Evolutionary conservation across 2,888 invertebrate genomes (phyloP), one percentile per base, ranked within the genome.

Genomic region (Drosophila parthenogenetica): DNA sequence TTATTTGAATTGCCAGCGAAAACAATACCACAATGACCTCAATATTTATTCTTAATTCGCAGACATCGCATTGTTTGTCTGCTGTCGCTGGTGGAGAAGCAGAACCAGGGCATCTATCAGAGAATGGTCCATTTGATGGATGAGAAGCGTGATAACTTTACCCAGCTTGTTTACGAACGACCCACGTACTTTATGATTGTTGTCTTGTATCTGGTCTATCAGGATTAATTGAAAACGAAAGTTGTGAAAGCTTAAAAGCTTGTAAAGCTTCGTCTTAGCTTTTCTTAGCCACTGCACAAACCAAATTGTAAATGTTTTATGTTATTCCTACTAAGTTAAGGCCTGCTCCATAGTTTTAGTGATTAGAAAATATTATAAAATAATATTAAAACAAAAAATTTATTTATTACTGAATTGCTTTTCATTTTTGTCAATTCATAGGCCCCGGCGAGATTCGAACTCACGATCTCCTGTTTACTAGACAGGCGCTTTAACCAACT

Each of bases 401-500:
- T 32, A 13, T n/a, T n/a, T 13, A 7, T 14, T 37, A 22, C 11
- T 58, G 16, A 40, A 32, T 10, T 25, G 37, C 37, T 8, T 29
- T 29, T 29, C 7, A 13, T 32, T 0, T 11, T 2, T 14, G 14
- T 17, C 49, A 50, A 43, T 43, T 14, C 49, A 2, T 13, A 85
- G 90, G 90, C 90, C 90, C 90, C 91, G 91, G 83, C 90, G 90
- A 90, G 91, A 90, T 91, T 91, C 90, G 90, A 91, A 91, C 90
- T 91, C 91, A 87, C 83, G 90, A 91, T 91, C 91, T 90, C 90
- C 90, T 90, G 91, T 91, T 90, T 90, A 90, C 91, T 90, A 91
- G 91, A 90, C 91, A 90, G 90, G 90, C 90, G 90, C 91, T 91
- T 90, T 90, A 90, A 90, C 91, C 90, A 91, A 91, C 90, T 91